Evolutionary conservation across 2,888 invertebrate genomes (phyloP), one percentile per base, ranked within the genome.

Genomic region (Invenusta paracnida): DNA sequence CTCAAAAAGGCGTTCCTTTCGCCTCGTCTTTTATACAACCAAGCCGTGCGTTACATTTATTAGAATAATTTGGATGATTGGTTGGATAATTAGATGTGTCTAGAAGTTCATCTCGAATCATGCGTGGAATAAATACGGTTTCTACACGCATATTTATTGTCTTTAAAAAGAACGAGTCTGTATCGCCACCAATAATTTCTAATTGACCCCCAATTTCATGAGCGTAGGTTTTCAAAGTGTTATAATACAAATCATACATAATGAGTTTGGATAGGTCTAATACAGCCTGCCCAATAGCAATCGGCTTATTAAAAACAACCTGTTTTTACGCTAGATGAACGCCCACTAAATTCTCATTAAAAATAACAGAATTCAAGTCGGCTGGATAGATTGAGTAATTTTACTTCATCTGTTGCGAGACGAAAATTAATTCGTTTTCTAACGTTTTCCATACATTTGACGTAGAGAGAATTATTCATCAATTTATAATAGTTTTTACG

Each of bases 21-120:
- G 73, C 11, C 25, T 73, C 73, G 73, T 73, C 73, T 73, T 73
- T 73, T 13, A 73, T 73, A 23, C 73, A 73, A 5, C 73, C 73
- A 2, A 73, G 25, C 23, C 73, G 73, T 73, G 73, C 73, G 2
- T 5, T 23, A 25, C 73, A 73, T 5, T 5, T 73, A 5, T 23
- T 5, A 2, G 73, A 73, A 73, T 23, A 73, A 23, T 73, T 2
- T 73, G 73, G 73, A 23, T 73, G 73, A 13, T 5, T n/a, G 2
- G 73, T 13, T 5, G 11, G 11, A 73, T 73, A 73, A 23, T 73
- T 73, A 23, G 73, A 73, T 13, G 73, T 73, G 23, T 73, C 73
- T 25, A 73, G 73, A 5, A 73, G 23, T 73, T 73, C 27, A 13
- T 73, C 73, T 2, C 17, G 48, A 11, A 48, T 48, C 48, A 48